A percentile compares a stretch with the other conserved stretches of the same genome.
Evolutionary conservation across 2,888 invertebrate genomes (phyloP).

Genomic region (Holacanthella duospinosa): DNA sequence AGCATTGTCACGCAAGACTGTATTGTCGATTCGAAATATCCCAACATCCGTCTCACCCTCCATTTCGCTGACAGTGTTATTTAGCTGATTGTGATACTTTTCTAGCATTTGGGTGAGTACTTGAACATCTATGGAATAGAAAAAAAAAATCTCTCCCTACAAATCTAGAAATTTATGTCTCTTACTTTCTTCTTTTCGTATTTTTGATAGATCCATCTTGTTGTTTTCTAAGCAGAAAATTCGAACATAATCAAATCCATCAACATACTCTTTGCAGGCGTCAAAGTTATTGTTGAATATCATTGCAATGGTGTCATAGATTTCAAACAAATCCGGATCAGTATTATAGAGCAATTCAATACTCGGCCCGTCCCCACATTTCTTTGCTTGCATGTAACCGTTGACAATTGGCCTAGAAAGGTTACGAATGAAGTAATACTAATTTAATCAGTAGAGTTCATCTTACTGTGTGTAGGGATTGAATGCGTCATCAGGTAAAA

Average conservation of each 20-base stretch:
- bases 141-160: neutral
- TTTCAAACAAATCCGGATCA: conserved; percentile 50
- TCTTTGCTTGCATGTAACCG: conserved; percentile 65
- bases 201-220: conserved; percentile 45
- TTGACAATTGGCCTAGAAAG: conserved; percentile 64
- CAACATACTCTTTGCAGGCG: conserved; percentile 53
- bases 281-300: conserved; percentile 53
- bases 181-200: neutral
- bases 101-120: conserved; percentile 57
- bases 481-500: conserved; percentile 58
- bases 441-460: neutral
- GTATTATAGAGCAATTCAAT: conserved; percentile 58
- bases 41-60: conserved; percentile 60
- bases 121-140: conserved; percentile 46
- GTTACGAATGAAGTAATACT: neutral
- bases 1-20: conserved; percentile 59
- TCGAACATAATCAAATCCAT: conserved; percentile 55
- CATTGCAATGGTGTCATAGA: conserved; percentile 51
- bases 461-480: conserved; percentile 60
- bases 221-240: conserved; percentile 60
- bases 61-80: conserved; percentile 56
- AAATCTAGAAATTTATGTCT: neutral
- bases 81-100: conserved; percentile 58
- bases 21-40: conserved; percentile 57
- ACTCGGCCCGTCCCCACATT: conserved; percentile 62